Percentiles rank a stretch among this genome's conserved stretches.
phyloP scores from a whole-genome alignment of 2,797 vertebrate species.

The Propithecus deckenii region DNA sequence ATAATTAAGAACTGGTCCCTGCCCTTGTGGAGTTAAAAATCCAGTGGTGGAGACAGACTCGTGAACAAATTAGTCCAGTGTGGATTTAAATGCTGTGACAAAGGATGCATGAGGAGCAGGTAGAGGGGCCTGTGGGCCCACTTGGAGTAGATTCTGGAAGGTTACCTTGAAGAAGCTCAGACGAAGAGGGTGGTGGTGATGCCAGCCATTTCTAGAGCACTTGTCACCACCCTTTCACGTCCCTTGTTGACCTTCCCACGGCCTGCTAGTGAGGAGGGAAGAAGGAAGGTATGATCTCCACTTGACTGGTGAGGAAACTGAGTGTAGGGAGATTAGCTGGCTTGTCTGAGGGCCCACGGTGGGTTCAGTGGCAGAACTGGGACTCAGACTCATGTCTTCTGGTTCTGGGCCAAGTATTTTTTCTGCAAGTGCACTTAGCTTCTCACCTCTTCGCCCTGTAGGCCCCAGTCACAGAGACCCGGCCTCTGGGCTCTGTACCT shows the following conservation, averaged over 20 bases:
- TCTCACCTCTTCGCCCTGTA: background rate
- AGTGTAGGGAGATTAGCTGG: background rate
- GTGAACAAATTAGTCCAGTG: background rate
- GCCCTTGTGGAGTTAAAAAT: slow-evolving; percentile 7
- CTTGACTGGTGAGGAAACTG: background rate
- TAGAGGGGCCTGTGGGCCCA: background rate
- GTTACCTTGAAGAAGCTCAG: background rate
- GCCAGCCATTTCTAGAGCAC: background rate
- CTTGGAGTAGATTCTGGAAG: background rate
- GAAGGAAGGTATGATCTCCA: background rate
- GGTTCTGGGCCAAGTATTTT: background rate
- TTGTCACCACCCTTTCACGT: fast-evolving
- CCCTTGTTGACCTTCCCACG: background rate
- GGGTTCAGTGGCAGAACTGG: background rate
- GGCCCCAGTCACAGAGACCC: background rate
- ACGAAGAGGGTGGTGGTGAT: background rate
- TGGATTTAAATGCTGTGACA: background rate
- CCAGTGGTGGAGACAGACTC: background rate
- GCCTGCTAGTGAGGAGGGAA: background rate
- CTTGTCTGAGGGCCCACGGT: background rate
- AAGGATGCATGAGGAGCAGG: fast-evolving
- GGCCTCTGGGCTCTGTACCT: background rate
- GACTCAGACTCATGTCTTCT: background rate
- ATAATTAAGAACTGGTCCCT: background rate
- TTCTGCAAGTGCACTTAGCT: background rate